Evolutionary conservation across 2,888 invertebrate genomes (phyloP).

Genomic region (Chrysodeixis includens): DNA sequence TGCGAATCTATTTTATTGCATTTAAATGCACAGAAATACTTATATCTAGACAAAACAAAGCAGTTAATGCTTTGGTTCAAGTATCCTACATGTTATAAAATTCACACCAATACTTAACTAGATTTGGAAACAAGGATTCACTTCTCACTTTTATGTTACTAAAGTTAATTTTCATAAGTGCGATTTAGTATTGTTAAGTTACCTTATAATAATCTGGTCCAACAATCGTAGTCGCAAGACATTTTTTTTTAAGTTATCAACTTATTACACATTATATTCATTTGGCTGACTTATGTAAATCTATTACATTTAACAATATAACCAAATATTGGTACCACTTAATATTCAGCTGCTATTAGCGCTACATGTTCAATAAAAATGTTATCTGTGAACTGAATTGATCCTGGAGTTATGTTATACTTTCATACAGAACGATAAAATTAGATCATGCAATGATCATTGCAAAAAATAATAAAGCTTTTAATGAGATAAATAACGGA

Average conservation of each 20-base stretch:
- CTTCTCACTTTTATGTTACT: background rate
- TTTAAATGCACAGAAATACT: conserved; percentile 51
- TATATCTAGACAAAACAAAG: conserved; percentile 42
- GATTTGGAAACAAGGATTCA: conserved; percentile 20
- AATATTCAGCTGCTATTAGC: background rate
- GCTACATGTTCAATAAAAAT: background rate
- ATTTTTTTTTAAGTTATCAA: background rate
- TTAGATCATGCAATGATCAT: no score
- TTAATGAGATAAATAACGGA: no score
- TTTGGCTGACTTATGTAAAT: background rate
- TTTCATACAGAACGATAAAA: background rate
- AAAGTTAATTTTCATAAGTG: conserved; percentile 3
- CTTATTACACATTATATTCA: background rate
- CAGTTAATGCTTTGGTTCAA: conserved; percentile 42
- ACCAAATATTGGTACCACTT: background rate
- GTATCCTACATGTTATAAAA: conserved; percentile 29
- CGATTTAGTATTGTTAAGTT: background rate
- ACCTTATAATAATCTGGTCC: conserved; percentile 2
- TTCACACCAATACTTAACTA: conserved; percentile 26
- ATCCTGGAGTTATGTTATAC: background rate
- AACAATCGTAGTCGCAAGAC: background rate
- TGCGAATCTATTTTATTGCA: conserved; percentile 48
- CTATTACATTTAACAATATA: background rate
- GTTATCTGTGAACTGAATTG: background rate
- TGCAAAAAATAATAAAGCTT: no score